phyloP scores from a whole-genome alignment of 2,113 vertebrate species.

The Platysteira castanea region DNA sequence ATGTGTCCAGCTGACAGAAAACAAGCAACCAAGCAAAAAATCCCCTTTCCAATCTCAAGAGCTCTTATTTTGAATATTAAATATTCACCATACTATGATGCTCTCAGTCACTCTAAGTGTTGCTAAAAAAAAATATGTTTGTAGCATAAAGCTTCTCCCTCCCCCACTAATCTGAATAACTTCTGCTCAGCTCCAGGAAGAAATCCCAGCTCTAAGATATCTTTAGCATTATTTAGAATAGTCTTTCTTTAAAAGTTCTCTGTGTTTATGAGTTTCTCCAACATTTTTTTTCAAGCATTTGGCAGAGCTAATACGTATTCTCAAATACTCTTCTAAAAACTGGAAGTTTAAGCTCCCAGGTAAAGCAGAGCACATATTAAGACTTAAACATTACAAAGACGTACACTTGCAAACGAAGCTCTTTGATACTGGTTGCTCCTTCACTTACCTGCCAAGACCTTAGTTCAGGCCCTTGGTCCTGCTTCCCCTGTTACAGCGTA shows the following conservation, averaged over 20 bases:
- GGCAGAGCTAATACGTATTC: neutral
- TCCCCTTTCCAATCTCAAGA: neutral
- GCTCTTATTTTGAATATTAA: neutral
- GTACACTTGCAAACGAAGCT: constrained; percentile 44
- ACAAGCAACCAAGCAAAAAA: neutral
- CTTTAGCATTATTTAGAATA: neutral
- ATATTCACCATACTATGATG: neutral
- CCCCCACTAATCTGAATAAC: neutral
- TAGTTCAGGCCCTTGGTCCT: constrained; percentile 69
- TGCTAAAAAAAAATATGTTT: neutral
- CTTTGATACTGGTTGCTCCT: constrained; percentile 53
- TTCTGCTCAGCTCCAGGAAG: neutral
- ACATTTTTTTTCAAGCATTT: neutral
- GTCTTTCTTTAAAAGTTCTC: neutral
- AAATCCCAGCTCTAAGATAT: neutral
- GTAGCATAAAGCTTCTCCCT: neutral
- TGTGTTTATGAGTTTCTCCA: neutral
- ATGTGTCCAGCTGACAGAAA: neutral
- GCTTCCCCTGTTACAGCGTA: constrained; percentile 69
- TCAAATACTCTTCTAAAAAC: neutral
- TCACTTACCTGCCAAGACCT: constrained; percentile 71
- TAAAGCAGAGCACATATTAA: constrained; percentile 54
- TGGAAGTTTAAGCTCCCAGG: constrained; percentile 6
- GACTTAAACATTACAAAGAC: constrained; percentile 66
- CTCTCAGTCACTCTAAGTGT: neutral